Evolutionary conservation across 2,113 vertebrate species (phyloP), one percentile per base, ranked within the genome.

Genomic region (Oxygymnocypris stewartii): DNA sequence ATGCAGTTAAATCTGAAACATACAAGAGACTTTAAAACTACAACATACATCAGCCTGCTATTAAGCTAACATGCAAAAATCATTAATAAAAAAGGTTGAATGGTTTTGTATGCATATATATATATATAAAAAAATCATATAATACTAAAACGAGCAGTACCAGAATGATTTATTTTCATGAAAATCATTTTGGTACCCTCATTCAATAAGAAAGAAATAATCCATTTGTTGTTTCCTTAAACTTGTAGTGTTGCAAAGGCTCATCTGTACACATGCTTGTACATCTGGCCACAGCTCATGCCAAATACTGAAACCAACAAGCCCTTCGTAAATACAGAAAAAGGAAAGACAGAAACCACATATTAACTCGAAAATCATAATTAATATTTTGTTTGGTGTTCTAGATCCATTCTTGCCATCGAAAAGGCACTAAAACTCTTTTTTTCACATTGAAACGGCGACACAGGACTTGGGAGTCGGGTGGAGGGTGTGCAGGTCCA

Each of bases 1-100:
- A 90, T 93, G 88, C 28, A 82, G 90, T 93, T 94, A 93, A 91
- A 90, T 88, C 90, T 84, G 88, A 89, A 81, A 90, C 86, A 86
- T 91, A 91, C 88, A 88, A 92, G 90, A 82, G 44, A 90, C 54
- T 85, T 89, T 89, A 92, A 88, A 80, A 90, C 93, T 93, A 94
- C 88, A 88, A 93, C 89, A 90, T 90, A 92, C 90, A 94, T 91
- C 86, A 90, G 92, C 78, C 91, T 76, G 86, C 86, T 92, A 93
- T 81, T 92, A 88, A 92, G 90, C 92, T 92, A 84, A 94, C 94
- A 95, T 95, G 95, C 94, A 95, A 91, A 91, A 93, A 91, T 93
- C 92, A 91, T 88, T 90, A 93, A 93, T 88, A 42, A 80, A 86
- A 86, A 87, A 88, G 40, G 84, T 86, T 87, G 77, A 87, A 88